Evolutionary conservation across 2,113 vertebrate genomes (phyloP).

Genomic region (Pica pica): DNA sequence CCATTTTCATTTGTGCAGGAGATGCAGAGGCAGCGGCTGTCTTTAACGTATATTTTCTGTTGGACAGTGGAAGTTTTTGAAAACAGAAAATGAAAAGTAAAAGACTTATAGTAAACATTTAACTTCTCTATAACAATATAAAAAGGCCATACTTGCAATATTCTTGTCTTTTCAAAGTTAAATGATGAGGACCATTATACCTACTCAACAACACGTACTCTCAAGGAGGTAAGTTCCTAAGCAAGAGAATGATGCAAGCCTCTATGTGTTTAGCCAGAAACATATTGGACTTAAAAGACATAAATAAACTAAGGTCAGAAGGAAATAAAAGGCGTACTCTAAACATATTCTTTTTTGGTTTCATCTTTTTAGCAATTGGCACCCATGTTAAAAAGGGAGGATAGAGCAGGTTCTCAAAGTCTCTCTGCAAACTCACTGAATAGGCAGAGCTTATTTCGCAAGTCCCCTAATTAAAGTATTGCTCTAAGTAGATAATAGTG

Average conservation of each 20-base stretch:
- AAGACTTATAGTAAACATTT: neutral
- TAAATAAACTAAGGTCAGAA: neutral
- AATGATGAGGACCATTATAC: neutral
- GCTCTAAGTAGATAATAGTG: neutral
- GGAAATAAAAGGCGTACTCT: neutral
- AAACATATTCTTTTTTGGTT: neutral
- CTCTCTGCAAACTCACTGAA: neutral
- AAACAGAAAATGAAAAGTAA: neutral
- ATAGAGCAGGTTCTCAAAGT: neutral
- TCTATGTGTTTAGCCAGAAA: neutral
- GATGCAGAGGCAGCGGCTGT: neutral
- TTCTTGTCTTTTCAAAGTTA: neutral
- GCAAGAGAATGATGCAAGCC: neutral
- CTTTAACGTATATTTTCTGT: neutral
- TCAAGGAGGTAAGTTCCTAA: neutral
- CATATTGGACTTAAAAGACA: neutral
- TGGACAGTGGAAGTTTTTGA: neutral
- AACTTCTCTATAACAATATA: neutral
- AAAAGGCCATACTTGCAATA: neutral
- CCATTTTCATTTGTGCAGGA: conserved; percentile 35
- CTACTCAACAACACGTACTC: neutral
- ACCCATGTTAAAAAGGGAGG: neutral
- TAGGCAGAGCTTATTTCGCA: neutral
- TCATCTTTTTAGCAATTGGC: neutral
- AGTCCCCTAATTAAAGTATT: neutral